A percentile compares a stretch with the other conserved stretches of the same genome.
phyloP scores from a whole-genome alignment of 2,113 vertebrate species.

The Abramis brama region DNA sequence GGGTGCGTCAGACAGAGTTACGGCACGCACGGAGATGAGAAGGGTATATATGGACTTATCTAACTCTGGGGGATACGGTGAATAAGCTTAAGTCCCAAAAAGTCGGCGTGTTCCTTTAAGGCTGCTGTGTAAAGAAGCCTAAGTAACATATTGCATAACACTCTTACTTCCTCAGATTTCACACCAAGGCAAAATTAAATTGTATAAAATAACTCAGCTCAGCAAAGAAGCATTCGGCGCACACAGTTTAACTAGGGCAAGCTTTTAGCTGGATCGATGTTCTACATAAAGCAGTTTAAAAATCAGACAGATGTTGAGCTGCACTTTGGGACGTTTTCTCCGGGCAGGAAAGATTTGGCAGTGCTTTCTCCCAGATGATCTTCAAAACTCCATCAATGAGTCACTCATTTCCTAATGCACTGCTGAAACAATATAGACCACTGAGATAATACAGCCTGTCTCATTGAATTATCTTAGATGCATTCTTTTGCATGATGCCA shows the following conservation, averaged over 20 bases:
- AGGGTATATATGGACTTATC: too few relatives aligned
- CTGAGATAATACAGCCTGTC: conserved; percentile 10
- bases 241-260: conserved; percentile 2
- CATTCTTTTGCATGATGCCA: neutral
- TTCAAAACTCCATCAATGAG: conserved; percentile 7
- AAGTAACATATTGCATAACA: neutral
- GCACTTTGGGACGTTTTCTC: conserved; percentile 27
- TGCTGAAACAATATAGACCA: neutral
- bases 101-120: too few relatives aligned
- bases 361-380: conserved; percentile 27
- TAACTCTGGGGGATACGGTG: too few relatives aligned
- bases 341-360: conserved; percentile 1
- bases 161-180: neutral
- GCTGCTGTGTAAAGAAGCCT: too few relatives aligned
- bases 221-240: neutral
- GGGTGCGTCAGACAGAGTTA: too few relatives aligned
- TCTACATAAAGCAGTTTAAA: conserved; percentile 23
- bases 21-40: too few relatives aligned
- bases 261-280: conserved; percentile 28
- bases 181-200: conserved; percentile 1
- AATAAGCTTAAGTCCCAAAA: too few relatives aligned
- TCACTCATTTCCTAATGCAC: neutral
- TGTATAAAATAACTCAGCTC: conserved; percentile 3
- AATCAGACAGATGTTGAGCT: conserved; percentile 10
- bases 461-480: conserved; percentile 14